Conservation (phyloP, 1,140 invertebrate genomes). For the Hypothenemus hampei region DNA sequence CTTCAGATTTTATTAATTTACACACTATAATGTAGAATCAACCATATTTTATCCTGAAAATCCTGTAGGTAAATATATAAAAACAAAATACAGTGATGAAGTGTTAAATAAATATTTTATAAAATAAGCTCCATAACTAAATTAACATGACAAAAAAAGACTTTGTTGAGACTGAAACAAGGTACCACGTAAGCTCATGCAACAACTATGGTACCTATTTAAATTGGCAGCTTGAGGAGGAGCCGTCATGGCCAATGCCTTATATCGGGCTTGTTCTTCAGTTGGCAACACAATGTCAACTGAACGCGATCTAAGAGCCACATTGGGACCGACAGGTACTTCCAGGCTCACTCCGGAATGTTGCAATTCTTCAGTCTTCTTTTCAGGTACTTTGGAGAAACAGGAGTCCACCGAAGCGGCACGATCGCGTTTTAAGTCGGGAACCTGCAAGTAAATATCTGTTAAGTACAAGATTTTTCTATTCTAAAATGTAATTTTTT, state of each 20-base stretch:
- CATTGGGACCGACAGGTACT: conserved; percentile 63
- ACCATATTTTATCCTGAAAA: no score
- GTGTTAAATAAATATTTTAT: no score
- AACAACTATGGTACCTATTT: conserved; percentile 26
- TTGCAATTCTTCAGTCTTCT: conserved; percentile 61
- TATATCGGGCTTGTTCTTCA: conserved; percentile 76
- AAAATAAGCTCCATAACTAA: not conserved
- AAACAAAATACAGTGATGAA: no score
- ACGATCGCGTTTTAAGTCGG: conserved; percentile 72
- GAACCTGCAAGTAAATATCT: conserved; percentile 66
- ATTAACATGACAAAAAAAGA: no score
- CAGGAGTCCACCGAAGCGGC: conserved; percentile 82
- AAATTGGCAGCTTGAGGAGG: conserved; percentile 28
- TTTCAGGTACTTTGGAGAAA: conserved; percentile 63
- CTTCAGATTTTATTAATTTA: no score
- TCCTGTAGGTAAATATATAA: no score
- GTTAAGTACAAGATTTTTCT: no score
- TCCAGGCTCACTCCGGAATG: conserved; percentile 53
- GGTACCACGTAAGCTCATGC: conserved; percentile 1
- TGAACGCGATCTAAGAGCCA: conserved; percentile 72
- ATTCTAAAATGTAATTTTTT: no score
- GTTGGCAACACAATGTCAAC: conserved; percentile 88
- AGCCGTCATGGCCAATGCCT: conserved; percentile 61
- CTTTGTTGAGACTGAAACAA: no score
- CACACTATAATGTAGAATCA: no score